Base-by-base conservation (phyloP, 2,113 vertebrate genomes). In the Scophthalmus maximus region DNA sequence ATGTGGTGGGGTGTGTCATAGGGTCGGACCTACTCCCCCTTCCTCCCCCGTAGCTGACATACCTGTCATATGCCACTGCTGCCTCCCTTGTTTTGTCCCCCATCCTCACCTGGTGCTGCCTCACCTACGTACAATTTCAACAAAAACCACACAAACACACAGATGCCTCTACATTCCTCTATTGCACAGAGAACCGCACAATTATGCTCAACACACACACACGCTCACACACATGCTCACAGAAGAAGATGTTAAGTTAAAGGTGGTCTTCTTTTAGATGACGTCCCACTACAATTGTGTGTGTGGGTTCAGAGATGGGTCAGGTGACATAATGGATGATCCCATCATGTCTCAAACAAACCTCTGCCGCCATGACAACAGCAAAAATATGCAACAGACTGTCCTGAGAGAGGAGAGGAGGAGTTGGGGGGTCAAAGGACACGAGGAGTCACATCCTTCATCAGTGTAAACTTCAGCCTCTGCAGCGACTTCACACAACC, bases 321-420 rank as follows among this genome's bases (percentile, higher is more conserved):
- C 87, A 79, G 86, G 83, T 92, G 91, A 90, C 84, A 88, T 83
- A 91, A 88, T 77, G 60, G 76, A 89, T 78, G 85, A 91, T 83
- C 76, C 71, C 38, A 34, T 84, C 78, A 83, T 57, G 50, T 81
- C 53, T 87, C 68, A 86, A 90, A 83, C 76, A 85, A 85, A 71
- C 79, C 73, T 56, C 68, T 1, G 78, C 66, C 84, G 65, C 81
- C 90, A 89, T 85, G 87, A 64, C 87, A 70, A 88, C 81, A 46
- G 25, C 59, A 29, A 86, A n/a, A 84, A 87, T 84, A 87, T 81
- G 76, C 85, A 87, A 83, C 75, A 69, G 67, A 63, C 71, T 2
- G 0, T 58, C 53, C 30, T 23, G 69, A 56, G 46, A 71, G 46
- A 61, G 27, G 23, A 27, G 61, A 65, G 44, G 40, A 55, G 53